phyloP scores from a whole-genome alignment of 2,797 vertebrate species.

The Acridotheres tristis region DNA sequence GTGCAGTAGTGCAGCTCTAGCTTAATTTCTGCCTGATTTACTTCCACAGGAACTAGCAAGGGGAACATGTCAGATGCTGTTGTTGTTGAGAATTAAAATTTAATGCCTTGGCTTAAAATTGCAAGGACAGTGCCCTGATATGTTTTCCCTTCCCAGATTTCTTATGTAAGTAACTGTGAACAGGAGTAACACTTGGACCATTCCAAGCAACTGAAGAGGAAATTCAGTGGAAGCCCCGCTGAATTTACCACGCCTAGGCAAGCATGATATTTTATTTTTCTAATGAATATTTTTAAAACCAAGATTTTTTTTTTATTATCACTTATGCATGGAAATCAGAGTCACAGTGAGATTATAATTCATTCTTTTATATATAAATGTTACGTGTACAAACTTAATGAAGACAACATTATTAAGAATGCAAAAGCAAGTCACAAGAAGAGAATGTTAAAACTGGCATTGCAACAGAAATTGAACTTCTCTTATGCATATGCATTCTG shows the following conservation, averaged over 20 bases:
- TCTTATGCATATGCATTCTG: not conserved
- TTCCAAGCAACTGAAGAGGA: conserved; percentile 22
- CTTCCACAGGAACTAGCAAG: not conserved
- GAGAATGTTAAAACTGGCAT: not conserved
- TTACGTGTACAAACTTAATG: not conserved
- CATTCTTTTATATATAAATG: not conserved
- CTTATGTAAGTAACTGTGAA: not conserved
- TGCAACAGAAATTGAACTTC: not conserved
- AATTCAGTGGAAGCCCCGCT: conserved; percentile 8
- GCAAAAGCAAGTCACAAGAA: not conserved
- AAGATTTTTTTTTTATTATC: conserved; percentile 11
- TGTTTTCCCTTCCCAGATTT: not conserved
- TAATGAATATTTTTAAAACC: not conserved
- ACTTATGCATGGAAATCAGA: not conserved
- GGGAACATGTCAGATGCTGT: not conserved
- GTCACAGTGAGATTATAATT: conserved; percentile 4
- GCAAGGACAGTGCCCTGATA: not conserved
- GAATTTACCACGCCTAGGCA: conserved; percentile 35
- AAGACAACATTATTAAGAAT: not conserved
- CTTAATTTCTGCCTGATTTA: not conserved
- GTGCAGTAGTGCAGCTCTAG: not conserved
- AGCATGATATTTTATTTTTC: not conserved
- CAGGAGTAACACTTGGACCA: not conserved
- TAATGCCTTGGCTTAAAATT: not conserved
- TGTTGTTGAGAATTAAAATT: conserved; percentile 13